Conservation (phyloP, 1,140 invertebrate species). For the Caenorhabditis latens region DNA sequence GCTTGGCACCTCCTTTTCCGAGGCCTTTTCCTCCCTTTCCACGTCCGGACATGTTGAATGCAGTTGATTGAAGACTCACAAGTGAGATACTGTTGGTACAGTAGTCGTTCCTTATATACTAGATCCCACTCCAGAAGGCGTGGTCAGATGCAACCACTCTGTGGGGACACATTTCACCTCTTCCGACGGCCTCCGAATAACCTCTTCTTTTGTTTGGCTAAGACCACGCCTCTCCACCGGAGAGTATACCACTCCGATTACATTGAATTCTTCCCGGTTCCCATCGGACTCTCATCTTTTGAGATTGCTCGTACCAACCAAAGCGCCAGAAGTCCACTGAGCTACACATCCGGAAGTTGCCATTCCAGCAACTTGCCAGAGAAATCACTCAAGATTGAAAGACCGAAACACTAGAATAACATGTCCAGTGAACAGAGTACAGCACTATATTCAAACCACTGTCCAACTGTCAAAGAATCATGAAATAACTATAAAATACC, state of each 20-base stretch:
- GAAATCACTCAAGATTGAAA: constrained; percentile 85
- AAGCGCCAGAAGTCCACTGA: constrained; percentile 85
- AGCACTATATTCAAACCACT: too few species aligned
- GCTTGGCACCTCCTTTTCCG: constrained; percentile 83
- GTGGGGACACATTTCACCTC: neutral
- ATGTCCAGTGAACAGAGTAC: too few species aligned
- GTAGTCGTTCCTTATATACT: neutral
- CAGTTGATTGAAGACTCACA: constrained; percentile 19
- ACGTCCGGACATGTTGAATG: constrained; percentile 81
- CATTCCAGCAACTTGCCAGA: constrained; percentile 79
- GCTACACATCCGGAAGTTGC: constrained; percentile 81
- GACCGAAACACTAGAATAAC: too few species aligned
- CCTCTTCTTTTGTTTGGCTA: neutral
- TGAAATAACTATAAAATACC: too few species aligned
- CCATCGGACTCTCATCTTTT: constrained; percentile 16
- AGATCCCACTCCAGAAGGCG: neutral
- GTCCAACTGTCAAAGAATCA: too few species aligned
- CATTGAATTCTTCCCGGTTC: neutral
- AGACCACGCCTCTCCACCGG: neutral
- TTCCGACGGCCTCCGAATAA: neutral
- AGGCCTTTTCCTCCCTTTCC: constrained; percentile 83
- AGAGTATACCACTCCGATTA: neutral
- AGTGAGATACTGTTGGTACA: constrained; percentile 64
- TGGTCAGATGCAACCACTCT: neutral
- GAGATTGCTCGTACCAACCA: constrained; percentile 88